Conservation (phyloP, 2,113 vertebrate genomes). For the Phylloscopus whistleri region DNA sequence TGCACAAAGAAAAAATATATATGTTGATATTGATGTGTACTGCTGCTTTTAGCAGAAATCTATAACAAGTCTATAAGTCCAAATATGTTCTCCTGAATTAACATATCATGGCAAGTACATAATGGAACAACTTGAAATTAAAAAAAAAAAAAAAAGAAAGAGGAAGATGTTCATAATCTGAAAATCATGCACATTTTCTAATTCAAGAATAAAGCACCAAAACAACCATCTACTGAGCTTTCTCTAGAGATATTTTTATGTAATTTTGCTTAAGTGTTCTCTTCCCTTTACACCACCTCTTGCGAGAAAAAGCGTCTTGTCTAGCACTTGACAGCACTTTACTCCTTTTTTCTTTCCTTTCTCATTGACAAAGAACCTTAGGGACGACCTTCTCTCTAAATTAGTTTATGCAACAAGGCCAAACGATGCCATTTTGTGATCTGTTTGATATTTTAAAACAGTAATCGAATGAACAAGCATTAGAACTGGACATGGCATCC, state of each 20-base stretch:
- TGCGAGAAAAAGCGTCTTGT: not conserved
- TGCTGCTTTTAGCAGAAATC: not conserved
- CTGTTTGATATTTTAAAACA: not conserved
- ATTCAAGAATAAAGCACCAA: not conserved
- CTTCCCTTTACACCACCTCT: not conserved
- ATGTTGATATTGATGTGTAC: not conserved
- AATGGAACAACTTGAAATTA: not conserved
- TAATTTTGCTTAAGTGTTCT: not conserved
- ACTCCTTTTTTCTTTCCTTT: not conserved
- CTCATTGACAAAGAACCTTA: not conserved
- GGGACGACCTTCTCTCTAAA: not conserved
- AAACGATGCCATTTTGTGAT: not conserved
- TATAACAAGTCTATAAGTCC: not conserved
- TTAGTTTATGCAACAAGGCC: not conserved
- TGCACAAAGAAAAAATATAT: not conserved
- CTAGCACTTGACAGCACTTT: not conserved
- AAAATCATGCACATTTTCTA: not conserved
- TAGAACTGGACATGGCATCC: not conserved
- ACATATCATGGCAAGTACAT: not conserved
- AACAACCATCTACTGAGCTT: accelerated
- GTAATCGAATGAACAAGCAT: not conserved
- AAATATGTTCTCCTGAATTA: not conserved
- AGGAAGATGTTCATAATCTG: not conserved
- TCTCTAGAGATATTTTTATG: not conserved
- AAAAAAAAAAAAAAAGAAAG: no score